phyloP scores from a whole-genome alignment of 2,888 invertebrate genomes.

The Mythimna albipuncta region DNA sequence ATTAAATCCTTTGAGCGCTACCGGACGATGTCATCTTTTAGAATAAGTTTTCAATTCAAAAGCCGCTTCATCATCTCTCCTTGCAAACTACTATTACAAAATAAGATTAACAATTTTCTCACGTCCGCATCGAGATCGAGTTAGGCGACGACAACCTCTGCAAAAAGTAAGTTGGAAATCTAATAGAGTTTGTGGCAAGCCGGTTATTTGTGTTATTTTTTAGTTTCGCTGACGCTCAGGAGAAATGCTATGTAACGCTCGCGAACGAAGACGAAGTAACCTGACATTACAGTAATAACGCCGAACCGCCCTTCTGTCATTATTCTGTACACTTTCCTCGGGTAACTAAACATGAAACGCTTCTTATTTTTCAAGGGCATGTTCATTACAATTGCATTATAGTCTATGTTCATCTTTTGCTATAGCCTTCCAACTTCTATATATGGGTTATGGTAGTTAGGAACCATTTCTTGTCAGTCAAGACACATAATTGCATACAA shows the following conservation, averaged over 20 bases:
- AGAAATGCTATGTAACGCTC: slow-evolving; percentile 87
- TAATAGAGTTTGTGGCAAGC: slow-evolving; percentile 89
- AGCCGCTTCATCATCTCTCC: slow-evolving; percentile 74
- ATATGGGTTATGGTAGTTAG: slow-evolving; percentile 46
- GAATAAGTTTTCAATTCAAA: slow-evolving; percentile 75
- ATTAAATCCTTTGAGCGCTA: slow-evolving; percentile 65
- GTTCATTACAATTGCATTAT: slow-evolving; percentile 78
- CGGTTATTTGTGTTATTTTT: slow-evolving; percentile 88
- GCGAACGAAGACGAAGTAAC: slow-evolving; percentile 86
- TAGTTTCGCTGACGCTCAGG: slow-evolving; percentile 81
- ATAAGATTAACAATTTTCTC: slow-evolving; percentile 87
- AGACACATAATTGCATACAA: slow-evolving; percentile 52
- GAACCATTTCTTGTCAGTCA: slow-evolving; percentile 49
- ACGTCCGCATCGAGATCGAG: slow-evolving; percentile 87
- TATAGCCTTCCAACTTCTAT: slow-evolving; percentile 43
- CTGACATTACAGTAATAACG: slow-evolving; percentile 89
- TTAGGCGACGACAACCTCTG: slow-evolving; percentile 86
- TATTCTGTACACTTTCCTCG: slow-evolving; percentile 86
- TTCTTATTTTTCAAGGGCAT: slow-evolving; percentile 78
- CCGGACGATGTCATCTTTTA: slow-evolving; percentile 67
- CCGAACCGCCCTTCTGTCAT: slow-evolving; percentile 87
- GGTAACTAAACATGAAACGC: slow-evolving; percentile 79
- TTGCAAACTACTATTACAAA: slow-evolving; percentile 80
- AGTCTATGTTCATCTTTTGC: slow-evolving; percentile 56
- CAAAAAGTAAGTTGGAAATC: slow-evolving; percentile 89